A percentile compares a stretch with the other conserved stretches of the same genome.
Evolutionary conservation across 1,140 invertebrate species (phyloP).

Genomic region (Nasonia longicornis): DNA sequence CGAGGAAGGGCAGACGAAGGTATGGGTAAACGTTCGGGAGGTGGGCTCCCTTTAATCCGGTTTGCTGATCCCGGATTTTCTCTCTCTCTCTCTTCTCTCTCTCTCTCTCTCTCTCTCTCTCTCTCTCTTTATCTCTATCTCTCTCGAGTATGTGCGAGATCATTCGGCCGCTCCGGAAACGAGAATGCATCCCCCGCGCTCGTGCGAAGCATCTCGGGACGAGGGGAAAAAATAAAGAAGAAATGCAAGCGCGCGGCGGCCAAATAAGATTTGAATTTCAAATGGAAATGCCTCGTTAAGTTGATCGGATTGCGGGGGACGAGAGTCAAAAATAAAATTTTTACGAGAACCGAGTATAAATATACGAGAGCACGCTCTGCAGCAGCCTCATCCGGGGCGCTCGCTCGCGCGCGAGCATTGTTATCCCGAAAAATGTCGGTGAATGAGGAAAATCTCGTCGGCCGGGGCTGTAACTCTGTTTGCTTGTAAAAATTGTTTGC

Average conservation of each 20-base stretch:
- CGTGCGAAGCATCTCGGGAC: not conserved
- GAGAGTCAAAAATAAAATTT: constrained; percentile 34
- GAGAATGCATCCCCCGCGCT: not conserved
- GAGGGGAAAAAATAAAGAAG: constrained; percentile 21
- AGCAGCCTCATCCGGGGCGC: not conserved
- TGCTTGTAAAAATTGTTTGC: not conserved
- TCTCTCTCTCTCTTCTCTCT: not conserved
- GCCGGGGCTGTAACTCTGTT: not conserved
- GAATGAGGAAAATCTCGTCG: not conserved
- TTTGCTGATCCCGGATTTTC: constrained; percentile 33
- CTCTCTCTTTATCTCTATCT: too few relatives aligned
- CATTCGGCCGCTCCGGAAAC: not conserved
- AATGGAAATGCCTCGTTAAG: not conserved
- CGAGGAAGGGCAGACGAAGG: not conserved
- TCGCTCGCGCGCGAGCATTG: not conserved
- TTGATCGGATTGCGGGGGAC: constrained; percentile 1
- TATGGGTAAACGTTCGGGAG: constrained; percentile 8
- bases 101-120: too few relatives aligned
- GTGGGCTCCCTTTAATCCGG: constrained; percentile 32
- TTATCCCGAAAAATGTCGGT: not conserved
- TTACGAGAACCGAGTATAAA: constrained; percentile 23
- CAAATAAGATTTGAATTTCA: constrained; percentile 38
- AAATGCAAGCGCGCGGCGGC: not conserved
- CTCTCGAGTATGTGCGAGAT: constrained; percentile 1
- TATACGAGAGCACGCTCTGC: not conserved